A percentile compares a stretch with the other conserved stretches of the same genome.
phyloP scores from a whole-genome alignment of 2,888 invertebrate species.

The Drosophila parthenogenetica region DNA sequence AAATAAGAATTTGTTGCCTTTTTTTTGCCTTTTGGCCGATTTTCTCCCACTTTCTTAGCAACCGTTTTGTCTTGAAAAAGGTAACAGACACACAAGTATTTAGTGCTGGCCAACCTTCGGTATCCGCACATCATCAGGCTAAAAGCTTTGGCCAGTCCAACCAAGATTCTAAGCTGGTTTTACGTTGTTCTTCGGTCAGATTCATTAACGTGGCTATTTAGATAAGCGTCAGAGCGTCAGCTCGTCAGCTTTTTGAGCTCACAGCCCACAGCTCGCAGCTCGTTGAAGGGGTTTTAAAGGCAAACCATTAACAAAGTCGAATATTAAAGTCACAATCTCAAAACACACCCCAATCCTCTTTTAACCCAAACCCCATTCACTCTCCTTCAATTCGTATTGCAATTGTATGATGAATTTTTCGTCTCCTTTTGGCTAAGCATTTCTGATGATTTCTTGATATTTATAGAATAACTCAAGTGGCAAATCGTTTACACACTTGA shows the following conservation, averaged over 20 bases:
- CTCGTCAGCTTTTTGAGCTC: conserved; percentile 17
- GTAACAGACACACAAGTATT: conserved; percentile 66
- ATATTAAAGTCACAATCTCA: conserved; percentile 56
- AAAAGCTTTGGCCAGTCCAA: conserved; percentile 67
- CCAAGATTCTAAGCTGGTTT: conserved; percentile 66
- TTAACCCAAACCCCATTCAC: not conserved
- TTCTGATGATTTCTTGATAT: conserved; percentile 77
- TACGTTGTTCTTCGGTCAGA: conserved; percentile 72
- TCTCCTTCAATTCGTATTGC: conserved; percentile 11
- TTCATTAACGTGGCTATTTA: conserved; percentile 81
- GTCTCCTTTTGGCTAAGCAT: conserved; percentile 21
- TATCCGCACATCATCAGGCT: conserved; percentile 47
- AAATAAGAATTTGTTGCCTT: conserved; percentile 60
- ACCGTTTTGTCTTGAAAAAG: conserved; percentile 69
- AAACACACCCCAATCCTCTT: conserved; percentile 4
- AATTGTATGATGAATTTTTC: conserved; percentile 44
- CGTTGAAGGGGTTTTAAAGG: conserved; percentile 39
- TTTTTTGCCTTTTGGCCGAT: not conserved
- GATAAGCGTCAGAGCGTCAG: conserved; percentile 68
- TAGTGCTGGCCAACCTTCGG: conserved; percentile 55
- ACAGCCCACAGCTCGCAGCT: not conserved
- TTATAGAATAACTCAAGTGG: conserved; percentile 82
- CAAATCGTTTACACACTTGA: conserved; percentile 83
- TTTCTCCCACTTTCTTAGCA: conserved; percentile 11
- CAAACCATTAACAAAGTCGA: conserved; percentile 44